Percentiles rank a stretch among this genome's conserved stretches.
Evolutionary conservation across 2,797 vertebrate species (phyloP).

Genomic region (Gorsachius magnificus): DNA sequence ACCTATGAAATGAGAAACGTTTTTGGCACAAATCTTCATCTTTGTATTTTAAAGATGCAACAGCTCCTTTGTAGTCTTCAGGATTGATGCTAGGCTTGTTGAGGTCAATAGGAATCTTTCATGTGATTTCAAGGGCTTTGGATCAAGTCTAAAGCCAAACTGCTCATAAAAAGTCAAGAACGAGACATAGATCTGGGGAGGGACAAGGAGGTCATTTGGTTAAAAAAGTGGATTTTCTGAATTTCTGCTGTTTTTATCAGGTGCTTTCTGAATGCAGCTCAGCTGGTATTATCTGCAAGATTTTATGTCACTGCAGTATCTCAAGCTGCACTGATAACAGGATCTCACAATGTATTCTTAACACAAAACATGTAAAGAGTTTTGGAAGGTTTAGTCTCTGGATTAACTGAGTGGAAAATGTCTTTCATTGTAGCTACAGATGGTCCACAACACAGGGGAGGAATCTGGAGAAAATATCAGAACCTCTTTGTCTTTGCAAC

Average conservation of each 20-base stretch:
- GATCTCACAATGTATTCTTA: conserved; percentile 50
- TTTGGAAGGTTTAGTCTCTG: conserved; percentile 59
- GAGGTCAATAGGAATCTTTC: background rate
- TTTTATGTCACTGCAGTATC: conserved; percentile 65
- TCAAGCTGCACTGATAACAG: conserved; percentile 57
- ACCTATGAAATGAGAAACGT: background rate
- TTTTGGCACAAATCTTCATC: background rate
- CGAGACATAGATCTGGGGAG: background rate
- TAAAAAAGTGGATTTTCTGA: conserved; percentile 29
- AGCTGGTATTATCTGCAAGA: conserved; percentile 39
- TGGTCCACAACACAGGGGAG: conserved; percentile 40
- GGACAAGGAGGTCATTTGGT: background rate
- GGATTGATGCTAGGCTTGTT: conserved; percentile 15
- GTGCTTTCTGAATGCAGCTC: conserved; percentile 49
- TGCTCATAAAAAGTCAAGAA: conserved; percentile 49
- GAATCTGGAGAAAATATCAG: conserved; percentile 9
- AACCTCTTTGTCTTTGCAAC: conserved; percentile 29
- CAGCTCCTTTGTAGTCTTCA: conserved; percentile 1
- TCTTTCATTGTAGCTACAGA: conserved; percentile 51
- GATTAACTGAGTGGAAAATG: conserved; percentile 66
- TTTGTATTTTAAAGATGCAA: background rate
- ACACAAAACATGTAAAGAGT: conserved; percentile 55
- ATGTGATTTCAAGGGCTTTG: conserved; percentile 3
- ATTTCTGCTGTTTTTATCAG: conserved; percentile 56
- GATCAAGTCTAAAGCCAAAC: background rate